Evolutionary conservation across 2,797 vertebrate species (phyloP).

Genomic region (Clarias pachynema): DNA sequence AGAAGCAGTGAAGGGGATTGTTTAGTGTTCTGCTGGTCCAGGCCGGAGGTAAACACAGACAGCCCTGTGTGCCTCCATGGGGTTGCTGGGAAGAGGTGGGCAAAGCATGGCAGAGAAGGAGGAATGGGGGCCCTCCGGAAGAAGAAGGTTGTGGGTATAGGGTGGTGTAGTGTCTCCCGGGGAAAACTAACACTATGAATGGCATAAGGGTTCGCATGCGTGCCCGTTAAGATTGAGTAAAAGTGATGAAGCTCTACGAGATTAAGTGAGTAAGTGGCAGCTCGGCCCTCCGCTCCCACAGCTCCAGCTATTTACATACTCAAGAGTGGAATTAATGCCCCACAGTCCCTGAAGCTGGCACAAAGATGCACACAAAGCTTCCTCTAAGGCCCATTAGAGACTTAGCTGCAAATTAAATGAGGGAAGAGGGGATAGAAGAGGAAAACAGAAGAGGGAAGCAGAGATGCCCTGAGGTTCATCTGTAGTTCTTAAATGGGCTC

Average conservation of each 20-base stretch:
- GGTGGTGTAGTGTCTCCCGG: conserved; percentile 67
- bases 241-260: conserved; percentile 74
- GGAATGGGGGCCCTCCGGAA: conserved; percentile 64
- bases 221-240: conserved; percentile 64
- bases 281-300: conserved; percentile 74
- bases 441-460: conserved; percentile 43
- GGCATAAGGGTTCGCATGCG: conserved; percentile 71
- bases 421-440: conserved; percentile 57
- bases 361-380: conserved; percentile 74
- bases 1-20: conserved; percentile 77
- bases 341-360: conserved; percentile 63
- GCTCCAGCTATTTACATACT: conserved; percentile 73
- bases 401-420: conserved; percentile 73
- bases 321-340: conserved; percentile 74
- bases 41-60: conserved; percentile 76
- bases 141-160: conserved; percentile 62
- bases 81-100: conserved; percentile 47
- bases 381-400: conserved; percentile 70
- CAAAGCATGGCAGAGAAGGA: conserved; percentile 43
- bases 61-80: conserved; percentile 63
- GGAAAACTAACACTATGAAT: conserved; percentile 67
- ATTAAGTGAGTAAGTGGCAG: conserved; percentile 75
- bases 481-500: conserved; percentile 23
- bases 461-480: conserved; percentile 30
- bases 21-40: conserved; percentile 76